Evolutionary conservation across 2,113 vertebrate species (phyloP).

Genomic region (Gobio gobio): DNA sequence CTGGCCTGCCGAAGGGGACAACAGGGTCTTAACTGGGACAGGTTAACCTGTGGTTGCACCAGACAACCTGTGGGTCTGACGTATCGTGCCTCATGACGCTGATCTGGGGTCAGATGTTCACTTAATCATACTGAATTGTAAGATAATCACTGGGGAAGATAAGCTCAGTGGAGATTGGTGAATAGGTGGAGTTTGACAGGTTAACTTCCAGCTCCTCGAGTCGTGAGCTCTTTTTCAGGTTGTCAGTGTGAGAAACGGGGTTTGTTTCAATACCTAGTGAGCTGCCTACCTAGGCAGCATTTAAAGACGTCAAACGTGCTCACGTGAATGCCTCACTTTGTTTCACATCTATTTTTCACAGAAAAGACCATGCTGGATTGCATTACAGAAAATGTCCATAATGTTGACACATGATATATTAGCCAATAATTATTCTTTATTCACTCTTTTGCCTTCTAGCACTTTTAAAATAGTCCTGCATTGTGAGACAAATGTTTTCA

Average conservation of each 20-base stretch:
- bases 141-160: slow-evolving; percentile 13
- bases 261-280: not conserved
- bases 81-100: not conserved
- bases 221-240: slow-evolving; percentile 4
- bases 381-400: not conserved
- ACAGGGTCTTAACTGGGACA: slow-evolving; percentile 26
- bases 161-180: slow-evolving; percentile 1
- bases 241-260: not conserved
- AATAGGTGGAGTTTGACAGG: slow-evolving; percentile 11
- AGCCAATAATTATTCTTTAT: no score
- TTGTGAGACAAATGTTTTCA: no score
- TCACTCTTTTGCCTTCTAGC: no score
- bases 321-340: not conserved
- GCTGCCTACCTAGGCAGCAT: not conserved
- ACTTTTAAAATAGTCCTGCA: no score
- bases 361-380: not conserved
- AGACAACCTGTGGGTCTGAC: slow-evolving; percentile 11
- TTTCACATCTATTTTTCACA: not conserved
- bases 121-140: slow-evolving; percentile 25
- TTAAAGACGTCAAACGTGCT: not conserved
- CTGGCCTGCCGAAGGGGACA: slow-evolving; percentile 42
- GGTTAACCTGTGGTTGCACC: slow-evolving; percentile 24
- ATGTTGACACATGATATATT: not conserved
- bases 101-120: slow-evolving; percentile 30
- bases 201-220: slow-evolving; percentile 16